Evolutionary conservation across 2,888 invertebrate genomes (phyloP).

Genomic region (Phyto melanocephala): DNA sequence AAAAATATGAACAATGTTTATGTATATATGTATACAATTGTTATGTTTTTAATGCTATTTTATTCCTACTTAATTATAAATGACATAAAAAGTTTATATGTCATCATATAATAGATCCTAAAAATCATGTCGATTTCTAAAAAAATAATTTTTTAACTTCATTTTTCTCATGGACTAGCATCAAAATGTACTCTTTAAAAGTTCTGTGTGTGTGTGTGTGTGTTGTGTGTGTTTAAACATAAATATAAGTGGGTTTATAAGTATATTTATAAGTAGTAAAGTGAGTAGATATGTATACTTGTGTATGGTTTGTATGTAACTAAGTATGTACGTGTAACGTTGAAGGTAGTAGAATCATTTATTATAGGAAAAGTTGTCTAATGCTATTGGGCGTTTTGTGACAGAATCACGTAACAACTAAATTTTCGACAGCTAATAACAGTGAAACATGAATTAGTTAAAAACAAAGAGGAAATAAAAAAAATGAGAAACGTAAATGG

Average conservation of each 20-base stretch:
- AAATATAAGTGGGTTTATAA: background rate
- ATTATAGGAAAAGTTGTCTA: slow-evolving; percentile 25
- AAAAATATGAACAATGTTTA: too few relatives aligned
- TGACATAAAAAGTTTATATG: too few relatives aligned
- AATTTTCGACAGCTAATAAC: slow-evolving; percentile 70
- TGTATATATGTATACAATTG: too few relatives aligned
- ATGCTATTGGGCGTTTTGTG: slow-evolving; percentile 63
- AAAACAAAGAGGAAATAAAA: background rate
- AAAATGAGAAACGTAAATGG: background rate
- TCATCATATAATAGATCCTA: too few relatives aligned
- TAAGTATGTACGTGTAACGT: slow-evolving; percentile 15
- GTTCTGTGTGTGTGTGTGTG: background rate
- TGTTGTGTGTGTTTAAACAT: too few relatives aligned
- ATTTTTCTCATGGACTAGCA: too few relatives aligned
- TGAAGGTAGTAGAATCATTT: slow-evolving; percentile 30
- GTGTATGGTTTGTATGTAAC: slow-evolving; percentile 24
- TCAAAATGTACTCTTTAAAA: background rate
- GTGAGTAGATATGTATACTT: background rate
- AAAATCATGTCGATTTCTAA: too few relatives aligned
- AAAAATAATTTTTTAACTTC: too few relatives aligned
- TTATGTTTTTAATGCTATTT: too few relatives aligned
- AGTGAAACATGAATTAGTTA: slow-evolving; percentile 61
- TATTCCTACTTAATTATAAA: too few relatives aligned
- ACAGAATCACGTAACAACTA: slow-evolving; percentile 69
- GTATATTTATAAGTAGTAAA: background rate